Conservation (phyloP, 2,113 vertebrate genomes). For the Nicator chloris region DNA sequence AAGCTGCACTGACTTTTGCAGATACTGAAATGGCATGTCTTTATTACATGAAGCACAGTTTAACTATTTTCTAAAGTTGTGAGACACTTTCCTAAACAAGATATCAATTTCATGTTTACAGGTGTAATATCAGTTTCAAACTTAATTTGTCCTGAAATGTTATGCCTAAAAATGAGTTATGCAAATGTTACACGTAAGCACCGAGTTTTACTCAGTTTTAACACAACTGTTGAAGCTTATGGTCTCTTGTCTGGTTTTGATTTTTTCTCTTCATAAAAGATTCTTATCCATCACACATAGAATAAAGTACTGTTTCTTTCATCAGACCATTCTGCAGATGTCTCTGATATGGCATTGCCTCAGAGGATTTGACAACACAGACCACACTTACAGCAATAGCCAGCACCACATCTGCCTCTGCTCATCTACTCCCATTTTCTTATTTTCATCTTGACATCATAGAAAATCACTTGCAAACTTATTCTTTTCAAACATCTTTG, state of each 20-base stretch:
- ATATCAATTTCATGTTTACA: background rate
- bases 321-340: background rate
- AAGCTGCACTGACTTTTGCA: background rate
- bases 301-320: background rate
- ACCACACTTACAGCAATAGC: background rate
- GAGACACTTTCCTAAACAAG: background rate
- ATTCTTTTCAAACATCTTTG: background rate
- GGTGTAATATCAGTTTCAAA: background rate
- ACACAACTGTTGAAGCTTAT: background rate
- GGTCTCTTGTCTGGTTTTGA: background rate
- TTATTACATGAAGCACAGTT: background rate
- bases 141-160: background rate
- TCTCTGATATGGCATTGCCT: background rate
- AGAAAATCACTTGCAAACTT: background rate
- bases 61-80: background rate
- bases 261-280: background rate
- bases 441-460: background rate
- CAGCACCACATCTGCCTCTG: background rate
- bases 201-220: background rate
- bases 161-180: background rate
- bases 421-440: background rate
- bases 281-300: background rate
- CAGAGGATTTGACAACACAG: background rate
- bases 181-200: background rate
- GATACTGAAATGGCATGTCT: background rate